phyloP scores from a whole-genome alignment of 1,140 invertebrate species.

The Lutraria rhynchaena region DNA sequence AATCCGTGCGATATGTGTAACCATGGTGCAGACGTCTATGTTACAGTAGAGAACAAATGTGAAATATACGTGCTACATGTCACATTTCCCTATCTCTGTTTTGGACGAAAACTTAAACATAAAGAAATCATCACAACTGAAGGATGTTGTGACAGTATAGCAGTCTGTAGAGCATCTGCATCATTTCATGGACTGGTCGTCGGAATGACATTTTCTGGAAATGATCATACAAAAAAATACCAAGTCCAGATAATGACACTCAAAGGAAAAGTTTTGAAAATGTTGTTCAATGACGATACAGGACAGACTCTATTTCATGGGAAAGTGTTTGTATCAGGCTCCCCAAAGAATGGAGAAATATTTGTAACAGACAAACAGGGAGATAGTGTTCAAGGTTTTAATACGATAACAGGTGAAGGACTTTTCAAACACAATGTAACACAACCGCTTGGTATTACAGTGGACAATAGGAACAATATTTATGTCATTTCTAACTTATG shows the following conservation, averaged over 20 bases:
- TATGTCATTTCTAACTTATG: constrained; percentile 45
- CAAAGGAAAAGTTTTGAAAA: constrained; percentile 16
- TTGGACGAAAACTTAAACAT: constrained; percentile 15
- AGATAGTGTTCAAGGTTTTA: constrained; percentile 26
- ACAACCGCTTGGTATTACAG: constrained; percentile 34
- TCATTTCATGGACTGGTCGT: constrained; percentile 16
- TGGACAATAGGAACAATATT: constrained; percentile 38
- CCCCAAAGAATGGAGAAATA: constrained; percentile 17
- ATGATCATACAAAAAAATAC: constrained; percentile 29
- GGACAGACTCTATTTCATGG: constrained; percentile 35
- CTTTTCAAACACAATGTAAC: constrained; percentile 7
- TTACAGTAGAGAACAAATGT: constrained; percentile 23
- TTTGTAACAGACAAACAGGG: constrained; percentile 26
- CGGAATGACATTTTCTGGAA: constrained; percentile 21
- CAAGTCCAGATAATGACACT: constrained; percentile 44
- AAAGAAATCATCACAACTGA: constrained; percentile 36
- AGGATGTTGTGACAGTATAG: constrained; percentile 44
- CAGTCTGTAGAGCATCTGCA: constrained; percentile 21
- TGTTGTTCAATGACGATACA: constrained; percentile 34
- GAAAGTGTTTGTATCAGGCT: constrained; percentile 37
- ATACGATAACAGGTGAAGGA: constrained; percentile 5
- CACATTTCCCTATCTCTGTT: constrained; percentile 1
- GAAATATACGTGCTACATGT: constrained; percentile 11
- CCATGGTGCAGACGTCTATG: constrained; percentile 22
- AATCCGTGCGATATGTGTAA: constrained; percentile 39